These are phyloP conservation scores for Pangasius krempfi DNA, from an alignment of 2,797 vertebrate species.

Conservation along the genomic window DNA sequence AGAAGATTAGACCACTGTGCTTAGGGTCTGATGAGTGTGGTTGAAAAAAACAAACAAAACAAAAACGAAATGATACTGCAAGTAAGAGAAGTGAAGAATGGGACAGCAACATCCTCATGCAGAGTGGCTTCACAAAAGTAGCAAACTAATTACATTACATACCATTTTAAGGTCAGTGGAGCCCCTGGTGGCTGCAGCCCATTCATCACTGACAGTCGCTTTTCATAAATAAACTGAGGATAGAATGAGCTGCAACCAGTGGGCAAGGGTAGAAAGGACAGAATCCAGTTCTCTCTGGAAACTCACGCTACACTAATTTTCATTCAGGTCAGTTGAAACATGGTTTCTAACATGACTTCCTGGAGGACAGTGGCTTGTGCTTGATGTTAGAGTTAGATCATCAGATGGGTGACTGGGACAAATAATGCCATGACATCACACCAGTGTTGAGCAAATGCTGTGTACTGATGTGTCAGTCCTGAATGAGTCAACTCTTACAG, in stretches of 20 bases:
- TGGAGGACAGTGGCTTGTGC: neutral
- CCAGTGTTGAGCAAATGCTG: neutral
- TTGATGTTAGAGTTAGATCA: neutral
- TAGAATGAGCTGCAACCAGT: neutral
- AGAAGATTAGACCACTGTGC: neutral
- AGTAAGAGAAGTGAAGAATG: neutral
- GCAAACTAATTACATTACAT: constrained; percentile 4
- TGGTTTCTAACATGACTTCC: neutral
- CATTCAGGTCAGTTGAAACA: neutral
- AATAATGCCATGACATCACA: neutral
- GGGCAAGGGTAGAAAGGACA: neutral
- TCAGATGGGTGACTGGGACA: neutral
- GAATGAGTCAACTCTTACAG: neutral
- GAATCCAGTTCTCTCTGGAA: neutral
- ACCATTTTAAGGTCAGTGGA: neutral
- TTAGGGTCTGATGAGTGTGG: neutral
- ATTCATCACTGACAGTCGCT: neutral
- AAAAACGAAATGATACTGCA: neutral
- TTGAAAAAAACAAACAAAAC: neutral
- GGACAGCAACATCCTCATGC: neutral
- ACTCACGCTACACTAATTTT: neutral
- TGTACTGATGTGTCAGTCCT: neutral
- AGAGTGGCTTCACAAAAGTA: neutral
- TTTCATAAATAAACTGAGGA: neutral
- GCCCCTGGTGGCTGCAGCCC: neutral